Evolutionary conservation across 2,113 vertebrate species (phyloP).

Genomic region (Callorhinus ursinus): DNA sequence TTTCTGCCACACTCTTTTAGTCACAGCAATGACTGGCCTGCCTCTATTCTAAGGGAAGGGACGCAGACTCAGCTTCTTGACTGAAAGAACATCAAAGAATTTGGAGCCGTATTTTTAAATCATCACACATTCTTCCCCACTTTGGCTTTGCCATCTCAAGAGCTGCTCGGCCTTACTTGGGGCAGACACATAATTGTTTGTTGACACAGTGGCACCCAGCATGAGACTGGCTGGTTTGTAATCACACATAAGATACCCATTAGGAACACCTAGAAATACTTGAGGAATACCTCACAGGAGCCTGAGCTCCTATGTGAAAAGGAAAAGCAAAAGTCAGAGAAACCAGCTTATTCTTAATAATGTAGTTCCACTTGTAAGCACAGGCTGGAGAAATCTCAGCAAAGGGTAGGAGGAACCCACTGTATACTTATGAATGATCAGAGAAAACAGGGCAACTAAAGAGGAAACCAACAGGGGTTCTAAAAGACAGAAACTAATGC

Average conservation of each 20-base stretch:
- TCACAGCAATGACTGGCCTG: neutral
- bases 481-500: neutral
- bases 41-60: neutral
- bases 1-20: neutral
- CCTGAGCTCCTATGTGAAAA: neutral
- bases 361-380: neutral
- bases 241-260: neutral
- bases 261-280: neutral
- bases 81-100: neutral
- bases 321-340: neutral
- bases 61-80: neutral
- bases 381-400: neutral
- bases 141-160: neutral
- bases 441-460: neutral
- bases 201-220: neutral
- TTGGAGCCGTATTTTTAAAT: neutral
- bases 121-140: neutral
- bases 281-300: neutral
- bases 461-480: neutral
- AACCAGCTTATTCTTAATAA: neutral
- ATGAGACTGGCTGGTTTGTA: neutral
- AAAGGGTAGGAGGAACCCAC: neutral
- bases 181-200: neutral
- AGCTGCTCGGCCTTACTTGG: neutral
- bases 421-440: neutral